A percentile compares a stretch with the other conserved stretches of the same genome.
Conservation (phyloP, 2,113 vertebrate species). For the Oreotrochilus melanogaster region DNA sequence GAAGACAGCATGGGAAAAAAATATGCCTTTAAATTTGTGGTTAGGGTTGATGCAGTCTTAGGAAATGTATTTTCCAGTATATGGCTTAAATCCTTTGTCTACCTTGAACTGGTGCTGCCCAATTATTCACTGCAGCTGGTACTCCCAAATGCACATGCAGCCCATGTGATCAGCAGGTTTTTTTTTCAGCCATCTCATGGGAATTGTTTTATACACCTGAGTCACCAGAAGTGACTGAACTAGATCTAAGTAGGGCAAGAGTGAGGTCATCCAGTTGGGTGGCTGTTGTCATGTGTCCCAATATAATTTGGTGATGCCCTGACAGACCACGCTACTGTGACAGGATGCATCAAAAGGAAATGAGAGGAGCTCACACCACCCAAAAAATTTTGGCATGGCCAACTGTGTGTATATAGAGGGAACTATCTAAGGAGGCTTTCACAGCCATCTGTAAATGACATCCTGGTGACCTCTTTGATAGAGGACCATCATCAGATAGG, state of each 20-base stretch:
- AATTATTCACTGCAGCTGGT: neutral
- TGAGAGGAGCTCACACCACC: neutral
- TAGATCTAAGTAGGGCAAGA: neutral
- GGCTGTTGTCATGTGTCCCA: neutral
- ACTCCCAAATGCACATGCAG: neutral
- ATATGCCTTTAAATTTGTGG: neutral
- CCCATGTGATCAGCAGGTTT: neutral
- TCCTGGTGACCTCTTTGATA: neutral
- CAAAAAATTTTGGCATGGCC: neutral
- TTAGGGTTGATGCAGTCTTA: neutral
- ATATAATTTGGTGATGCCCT: neutral
- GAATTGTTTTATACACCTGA: neutral
- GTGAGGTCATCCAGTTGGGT: neutral
- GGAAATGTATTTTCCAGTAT: neutral
- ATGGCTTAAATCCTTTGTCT: neutral
- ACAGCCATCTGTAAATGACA: neutral
- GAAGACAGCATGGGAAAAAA: neutral
- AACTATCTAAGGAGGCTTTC: neutral
- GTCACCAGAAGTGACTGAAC: neutral
- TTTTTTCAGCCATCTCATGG: neutral
- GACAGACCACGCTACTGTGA: neutral
- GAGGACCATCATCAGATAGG: neutral
- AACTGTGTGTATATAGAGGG: neutral
- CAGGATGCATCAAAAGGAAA: neutral
- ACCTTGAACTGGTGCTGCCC: neutral